Evolutionary conservation across 2,113 vertebrate species (phyloP), one percentile per base, ranked within the genome.

Genomic region (Myrmophylax atrothorax): DNA sequence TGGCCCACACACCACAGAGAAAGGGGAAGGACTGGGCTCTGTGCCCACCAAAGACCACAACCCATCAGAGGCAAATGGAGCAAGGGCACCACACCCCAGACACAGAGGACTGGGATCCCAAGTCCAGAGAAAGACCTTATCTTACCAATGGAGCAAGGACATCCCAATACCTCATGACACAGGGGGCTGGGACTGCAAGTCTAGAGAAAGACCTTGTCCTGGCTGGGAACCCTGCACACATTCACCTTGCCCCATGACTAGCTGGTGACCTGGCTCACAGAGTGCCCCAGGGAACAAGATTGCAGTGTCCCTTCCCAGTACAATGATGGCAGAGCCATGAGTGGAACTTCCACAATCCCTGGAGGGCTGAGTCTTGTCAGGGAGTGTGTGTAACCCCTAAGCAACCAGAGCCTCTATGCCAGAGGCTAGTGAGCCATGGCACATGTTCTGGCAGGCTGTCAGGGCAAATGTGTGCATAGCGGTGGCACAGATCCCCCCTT

Each of bases 61-160:
- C 60, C 7, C 0, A 0, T 17, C 11, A 38, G 29, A 50, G 10
- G 23, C 4, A 5, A 62, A 73, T 0, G 1, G 40, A 87, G 42
- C 29, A 33, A 69, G 42, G 55, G 25, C 20, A 77, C 33, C 19
- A 17, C 31, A 35, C 18, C 44, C 59, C 46, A 70, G 31, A 84
- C 17, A 56, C 2, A 7, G 24, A 38, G 12, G 18, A 4, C 19
- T 0, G 1, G 38, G 67, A 67, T 5, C 8, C 9, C 1, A 0
- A 79, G 35, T 14, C 40, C 66, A 82, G 18, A 58, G 60, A 26
- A 82, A 72, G 33, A 68, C 14, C 28, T 75, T 11, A 33, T 86
- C n/a, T 82, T 83, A 15, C 47, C n/a, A 31, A 4, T 14, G 17
- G 31, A 84, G 40, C 24, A 62, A 62, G 59, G 58, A 10, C 64